Evolutionary conservation across 1,140 invertebrate genomes (phyloP).

Genomic region (Magallana angulata): DNA sequence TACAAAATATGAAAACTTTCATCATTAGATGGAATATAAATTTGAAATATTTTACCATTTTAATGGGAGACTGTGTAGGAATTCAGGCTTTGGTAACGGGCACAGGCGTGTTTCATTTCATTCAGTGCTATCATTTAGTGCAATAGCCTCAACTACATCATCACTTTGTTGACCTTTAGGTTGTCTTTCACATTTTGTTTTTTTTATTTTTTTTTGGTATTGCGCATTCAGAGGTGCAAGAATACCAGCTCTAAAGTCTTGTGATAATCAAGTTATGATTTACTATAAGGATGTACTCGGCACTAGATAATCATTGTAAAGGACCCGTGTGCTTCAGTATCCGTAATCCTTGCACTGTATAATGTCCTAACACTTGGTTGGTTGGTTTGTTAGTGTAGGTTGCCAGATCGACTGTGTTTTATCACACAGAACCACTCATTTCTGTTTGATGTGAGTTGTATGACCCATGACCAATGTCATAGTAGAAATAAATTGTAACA

Average conservation of each 20-base stretch:
- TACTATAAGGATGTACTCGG: not conserved
- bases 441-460: not conserved
- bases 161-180: not conserved
- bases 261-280: constrained; percentile 34
- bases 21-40: not conserved
- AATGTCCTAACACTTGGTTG: not conserved
- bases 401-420: not conserved
- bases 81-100: constrained; percentile 17
- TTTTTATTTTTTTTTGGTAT: constrained; percentile 3
- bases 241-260: constrained; percentile 35
- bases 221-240: constrained; percentile 6
- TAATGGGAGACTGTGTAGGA: not conserved
- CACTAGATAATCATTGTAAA: constrained; percentile 31
- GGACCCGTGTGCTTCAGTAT: not conserved
- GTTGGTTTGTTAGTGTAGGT: constrained; percentile 10
- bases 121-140: constrained; percentile 23
- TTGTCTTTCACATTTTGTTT: constrained; percentile 15
- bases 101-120: constrained; percentile 27
- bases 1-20: not conserved
- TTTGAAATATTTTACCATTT: not conserved
- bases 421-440: not conserved
- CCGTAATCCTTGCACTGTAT: not conserved
- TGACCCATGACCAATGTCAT: constrained; percentile 16
- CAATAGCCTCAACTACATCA: not conserved
- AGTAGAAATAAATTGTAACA: not conserved